Conservation (phyloP, 2,888 invertebrate species). For the Heteromurus nitidus region DNA sequence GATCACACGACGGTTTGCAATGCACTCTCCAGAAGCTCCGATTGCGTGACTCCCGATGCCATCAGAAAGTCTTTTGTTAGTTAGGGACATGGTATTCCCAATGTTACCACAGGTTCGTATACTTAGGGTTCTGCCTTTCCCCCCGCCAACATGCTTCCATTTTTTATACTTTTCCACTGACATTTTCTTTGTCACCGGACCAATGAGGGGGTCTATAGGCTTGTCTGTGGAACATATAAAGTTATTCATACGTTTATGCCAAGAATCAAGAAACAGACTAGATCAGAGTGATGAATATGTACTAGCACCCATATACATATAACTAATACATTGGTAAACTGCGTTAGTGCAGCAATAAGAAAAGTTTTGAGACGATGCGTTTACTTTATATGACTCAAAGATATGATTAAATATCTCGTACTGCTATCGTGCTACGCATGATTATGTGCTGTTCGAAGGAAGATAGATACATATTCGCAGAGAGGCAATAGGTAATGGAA, state of each 20-base stretch:
- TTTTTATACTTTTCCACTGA: conserved; percentile 69
- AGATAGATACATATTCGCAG: too few relatives aligned
- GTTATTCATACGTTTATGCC: not conserved
- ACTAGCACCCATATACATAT: too few relatives aligned
- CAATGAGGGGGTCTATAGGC: conserved; percentile 33
- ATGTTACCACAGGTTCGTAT: conserved; percentile 19
- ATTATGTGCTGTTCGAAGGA: too few relatives aligned
- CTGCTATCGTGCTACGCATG: too few relatives aligned
- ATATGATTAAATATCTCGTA: not conserved
- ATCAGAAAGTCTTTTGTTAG: conserved; percentile 60
- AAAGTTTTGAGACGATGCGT: not conserved
- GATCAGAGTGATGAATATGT: too few relatives aligned
- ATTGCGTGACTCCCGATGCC: conserved; percentile 51
- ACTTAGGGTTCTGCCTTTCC: conserved; percentile 43
- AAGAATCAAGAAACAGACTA: not conserved
- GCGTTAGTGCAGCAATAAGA: not conserved
- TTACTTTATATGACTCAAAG: not conserved
- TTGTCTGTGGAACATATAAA: conserved; percentile 27
- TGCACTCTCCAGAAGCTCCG: conserved; percentile 33
- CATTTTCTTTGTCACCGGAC: conserved; percentile 69
- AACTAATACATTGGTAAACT: not conserved
- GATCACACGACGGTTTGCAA: conserved; percentile 69
- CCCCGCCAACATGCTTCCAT: conserved; percentile 57
- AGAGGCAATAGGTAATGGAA: too few relatives aligned
- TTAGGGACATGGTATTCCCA: conserved; percentile 64